Conservation (phyloP, 1,140 invertebrate species). For the Caligus rogercresseyi region DNA sequence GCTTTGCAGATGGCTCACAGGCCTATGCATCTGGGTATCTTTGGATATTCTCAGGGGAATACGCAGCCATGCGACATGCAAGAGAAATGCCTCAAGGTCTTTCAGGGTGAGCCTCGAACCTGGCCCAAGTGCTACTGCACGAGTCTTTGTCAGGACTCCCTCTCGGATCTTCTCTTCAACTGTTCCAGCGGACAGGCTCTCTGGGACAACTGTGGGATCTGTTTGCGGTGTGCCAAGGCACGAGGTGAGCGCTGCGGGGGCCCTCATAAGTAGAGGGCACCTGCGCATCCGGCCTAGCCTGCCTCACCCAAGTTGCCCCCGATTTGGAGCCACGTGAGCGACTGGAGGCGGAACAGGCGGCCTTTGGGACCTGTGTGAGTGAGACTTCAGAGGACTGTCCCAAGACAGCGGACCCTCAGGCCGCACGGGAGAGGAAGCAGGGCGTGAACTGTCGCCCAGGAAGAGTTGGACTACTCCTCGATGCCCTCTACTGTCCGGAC, state of each 20-base stretch:
- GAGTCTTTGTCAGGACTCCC: neutral
- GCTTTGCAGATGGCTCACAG: too few species aligned
- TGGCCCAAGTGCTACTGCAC: constrained; percentile 8
- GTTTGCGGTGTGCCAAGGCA: neutral
- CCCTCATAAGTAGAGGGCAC: neutral
- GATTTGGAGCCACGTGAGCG: neutral
- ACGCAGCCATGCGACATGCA: neutral
- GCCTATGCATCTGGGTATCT: too few species aligned
- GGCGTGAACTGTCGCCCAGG: constrained; percentile 8
- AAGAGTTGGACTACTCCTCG: neutral
- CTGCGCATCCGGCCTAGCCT: constrained; percentile 3
- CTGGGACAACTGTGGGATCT: neutral
- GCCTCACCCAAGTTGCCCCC: neutral
- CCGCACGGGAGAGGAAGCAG: neutral
- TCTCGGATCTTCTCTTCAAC: neutral
- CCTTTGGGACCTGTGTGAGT: neutral
- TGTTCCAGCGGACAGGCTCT: neutral
- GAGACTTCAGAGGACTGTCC: constrained; percentile 10
- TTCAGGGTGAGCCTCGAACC: neutral
- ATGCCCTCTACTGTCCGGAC: constrained; percentile 3
- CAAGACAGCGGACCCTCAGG: neutral
- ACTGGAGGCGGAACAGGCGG: neutral
- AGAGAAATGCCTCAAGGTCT: constrained; percentile 7
- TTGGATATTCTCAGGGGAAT: too few species aligned
- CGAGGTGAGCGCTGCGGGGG: neutral